Percentiles rank a stretch among this genome's conserved stretches.
Evolutionary conservation across 2,888 invertebrate species (phyloP).

Genomic region (Hydrotaea diabolus): DNA sequence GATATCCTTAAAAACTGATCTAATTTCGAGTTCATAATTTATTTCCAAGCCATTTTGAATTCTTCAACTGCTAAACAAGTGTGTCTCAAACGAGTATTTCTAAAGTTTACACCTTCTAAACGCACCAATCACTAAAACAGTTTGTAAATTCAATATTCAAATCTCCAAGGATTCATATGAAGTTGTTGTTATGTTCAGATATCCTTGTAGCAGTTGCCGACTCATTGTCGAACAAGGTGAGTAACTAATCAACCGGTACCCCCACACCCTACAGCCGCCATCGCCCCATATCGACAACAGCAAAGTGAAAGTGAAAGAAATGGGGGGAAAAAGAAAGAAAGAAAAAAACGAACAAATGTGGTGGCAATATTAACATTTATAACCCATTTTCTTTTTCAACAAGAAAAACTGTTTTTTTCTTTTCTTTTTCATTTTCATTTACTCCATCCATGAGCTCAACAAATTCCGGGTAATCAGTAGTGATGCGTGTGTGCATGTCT

Average conservation of each 20-base stretch:
- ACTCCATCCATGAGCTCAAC: neutral
- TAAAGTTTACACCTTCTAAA: neutral
- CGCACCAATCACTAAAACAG: neutral
- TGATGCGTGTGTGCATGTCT: neutral
- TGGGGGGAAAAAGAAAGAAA: too few relatives aligned
- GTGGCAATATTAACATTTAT: neutral
- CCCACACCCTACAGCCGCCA: neutral
- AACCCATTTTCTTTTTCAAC: neutral
- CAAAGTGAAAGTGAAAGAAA: neutral
- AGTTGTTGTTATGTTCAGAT: neutral
- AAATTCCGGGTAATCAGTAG: neutral
- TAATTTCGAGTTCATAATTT: too few relatives aligned
- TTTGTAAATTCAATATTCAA: neutral
- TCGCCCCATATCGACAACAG: neutral
- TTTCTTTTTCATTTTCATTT: neutral
- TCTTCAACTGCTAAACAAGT: too few relatives aligned
- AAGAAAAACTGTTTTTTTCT: neutral
- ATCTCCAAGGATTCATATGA: neutral
- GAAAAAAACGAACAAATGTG: neutral
- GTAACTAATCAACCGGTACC: neutral
- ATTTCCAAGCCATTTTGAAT: too few relatives aligned
- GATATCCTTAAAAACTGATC: too few relatives aligned
- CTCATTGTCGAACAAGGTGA: neutral
- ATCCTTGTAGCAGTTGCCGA: neutral
- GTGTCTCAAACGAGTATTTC: too few relatives aligned